Percentiles rank a stretch among this genome's conserved stretches.
Evolutionary conservation across 2,888 invertebrate species (phyloP).

Genomic region (Harpalus rubripes): DNA sequence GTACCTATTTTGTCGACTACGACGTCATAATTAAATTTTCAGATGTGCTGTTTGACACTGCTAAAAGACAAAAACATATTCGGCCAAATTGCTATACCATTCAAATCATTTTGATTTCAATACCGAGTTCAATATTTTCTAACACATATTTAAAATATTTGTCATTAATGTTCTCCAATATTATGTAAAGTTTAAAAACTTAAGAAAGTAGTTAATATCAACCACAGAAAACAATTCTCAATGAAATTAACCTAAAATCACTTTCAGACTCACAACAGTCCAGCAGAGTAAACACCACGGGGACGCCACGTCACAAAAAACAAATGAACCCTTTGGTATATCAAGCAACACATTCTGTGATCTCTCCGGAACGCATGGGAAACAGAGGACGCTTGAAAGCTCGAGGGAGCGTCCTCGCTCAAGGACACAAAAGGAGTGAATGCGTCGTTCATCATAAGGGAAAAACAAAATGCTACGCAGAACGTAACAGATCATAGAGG

Average conservation of each 20-base stretch:
- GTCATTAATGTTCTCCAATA: no score
- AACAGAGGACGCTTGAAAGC: not conserved
- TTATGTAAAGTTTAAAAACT: not conserved
- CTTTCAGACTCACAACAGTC: not conserved
- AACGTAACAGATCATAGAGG: not conserved
- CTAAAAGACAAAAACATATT: no score
- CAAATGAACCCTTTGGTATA: not conserved
- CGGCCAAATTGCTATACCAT: no score
- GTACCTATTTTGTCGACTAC: no score
- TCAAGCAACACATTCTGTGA: not conserved
- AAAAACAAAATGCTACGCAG: conserved; percentile 25
- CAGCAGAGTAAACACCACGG: not conserved
- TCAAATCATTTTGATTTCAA: no score
- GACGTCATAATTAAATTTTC: no score
- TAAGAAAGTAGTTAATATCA: not conserved
- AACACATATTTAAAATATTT: not conserved
- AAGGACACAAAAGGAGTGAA: conserved; percentile 22
- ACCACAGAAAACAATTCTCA: not conserved
- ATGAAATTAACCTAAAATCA: conserved; percentile 4
- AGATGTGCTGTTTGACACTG: no score
- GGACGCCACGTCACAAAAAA: conserved; percentile 10
- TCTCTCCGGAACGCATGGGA: not conserved
- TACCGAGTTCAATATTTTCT: no score
- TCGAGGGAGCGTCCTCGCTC: not conserved
- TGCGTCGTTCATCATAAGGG: conserved; percentile 4